Percentiles rank a stretch among this genome's conserved stretches.
phyloP scores from a whole-genome alignment of 2,797 vertebrate species.

The Anguilla obscura region DNA sequence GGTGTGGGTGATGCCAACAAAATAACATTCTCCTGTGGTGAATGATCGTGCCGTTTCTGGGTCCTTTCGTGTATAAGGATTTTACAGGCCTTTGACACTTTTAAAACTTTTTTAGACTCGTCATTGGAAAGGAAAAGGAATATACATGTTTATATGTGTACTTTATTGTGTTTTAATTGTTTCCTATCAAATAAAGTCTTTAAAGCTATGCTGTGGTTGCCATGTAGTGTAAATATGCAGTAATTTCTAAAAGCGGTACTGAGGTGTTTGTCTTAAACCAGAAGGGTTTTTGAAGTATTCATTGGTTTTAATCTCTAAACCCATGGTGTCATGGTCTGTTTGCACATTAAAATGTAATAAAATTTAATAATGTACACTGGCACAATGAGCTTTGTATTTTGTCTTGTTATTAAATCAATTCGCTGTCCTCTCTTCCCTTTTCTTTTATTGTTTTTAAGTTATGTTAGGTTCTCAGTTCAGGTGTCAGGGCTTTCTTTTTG shows the following conservation, averaged over 20 bases:
- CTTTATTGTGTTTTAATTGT: slow-evolving; percentile 53
- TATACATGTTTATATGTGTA: slow-evolving; percentile 41
- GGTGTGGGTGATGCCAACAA: neutral
- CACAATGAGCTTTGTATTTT: neutral
- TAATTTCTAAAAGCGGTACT: slow-evolving; percentile 11
- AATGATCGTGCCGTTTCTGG: neutral
- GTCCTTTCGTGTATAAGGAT: slow-evolving; percentile 3
- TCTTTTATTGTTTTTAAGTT: neutral
- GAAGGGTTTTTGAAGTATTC: neutral
- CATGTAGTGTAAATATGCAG: neutral
- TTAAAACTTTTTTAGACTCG: slow-evolving; percentile 42
- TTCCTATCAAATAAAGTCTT: slow-evolving; percentile 68
- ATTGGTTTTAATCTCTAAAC: neutral
- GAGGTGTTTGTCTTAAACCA: neutral
- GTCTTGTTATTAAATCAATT: neutral
- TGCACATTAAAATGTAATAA: neutral
- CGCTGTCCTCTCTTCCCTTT: neutral
- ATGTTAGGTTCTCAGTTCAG: neutral
- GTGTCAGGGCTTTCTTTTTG: neutral
- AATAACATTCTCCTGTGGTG: neutral
- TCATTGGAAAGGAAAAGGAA: slow-evolving; percentile 43
- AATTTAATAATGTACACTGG: neutral
- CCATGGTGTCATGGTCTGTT: neutral
- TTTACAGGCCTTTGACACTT: neutral
- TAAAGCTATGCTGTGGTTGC: slow-evolving; percentile 32